Evolutionary conservation across 2,113 vertebrate species (phyloP), one percentile per base, ranked within the genome.

Genomic region (Cottus gobio): DNA sequence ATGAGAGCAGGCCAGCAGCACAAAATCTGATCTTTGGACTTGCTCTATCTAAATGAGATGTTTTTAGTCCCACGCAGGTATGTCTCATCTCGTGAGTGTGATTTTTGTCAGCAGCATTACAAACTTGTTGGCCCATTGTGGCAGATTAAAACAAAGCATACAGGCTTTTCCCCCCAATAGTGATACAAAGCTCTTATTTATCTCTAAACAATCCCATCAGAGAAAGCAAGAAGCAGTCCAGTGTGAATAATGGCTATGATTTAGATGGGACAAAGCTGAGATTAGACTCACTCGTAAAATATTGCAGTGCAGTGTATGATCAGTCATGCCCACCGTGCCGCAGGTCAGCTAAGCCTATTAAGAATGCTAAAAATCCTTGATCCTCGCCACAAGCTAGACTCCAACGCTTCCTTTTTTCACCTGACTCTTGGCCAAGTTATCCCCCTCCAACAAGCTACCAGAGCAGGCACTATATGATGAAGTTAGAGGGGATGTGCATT

Each of bases 361-460:
- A 86, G 92, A 92, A 94, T 85, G 87, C 65, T 73, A 83, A 89
- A 80, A 90, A 90, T 90, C 81, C 79, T 46, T 75, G 73, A 88
- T 91, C 87, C 87, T 68, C 57, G 54, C 72, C 88, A 75, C 80
- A 75, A 83, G 80, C 80, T 57, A 28, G 77, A 84, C 77, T 74
- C 75, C 42, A 79, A 80, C 75, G 72, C 56, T 71, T 84, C 65
- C 60, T 79, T 78, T 62, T 68, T 75, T 71, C 66, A 75, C 74
- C 80, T 69, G 83, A 89, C 84, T 80, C 50, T 73, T 71, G 54
- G 77, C 64, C 70, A 84, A 73, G 71, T 75, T 65, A 31, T 46
- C 60, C 61, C 71, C 61, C 52, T 67, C 52, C 60, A 20, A 68
- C 18, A 7, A 68, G 42, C 39, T 28, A 44, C 77, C 30, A 36